These are phyloP conservation scores for Pelagia noctiluca DNA, from an alignment of 30 jellyfish, hydroid and myxozoan genomes.

Conservation along the genomic window DNA sequence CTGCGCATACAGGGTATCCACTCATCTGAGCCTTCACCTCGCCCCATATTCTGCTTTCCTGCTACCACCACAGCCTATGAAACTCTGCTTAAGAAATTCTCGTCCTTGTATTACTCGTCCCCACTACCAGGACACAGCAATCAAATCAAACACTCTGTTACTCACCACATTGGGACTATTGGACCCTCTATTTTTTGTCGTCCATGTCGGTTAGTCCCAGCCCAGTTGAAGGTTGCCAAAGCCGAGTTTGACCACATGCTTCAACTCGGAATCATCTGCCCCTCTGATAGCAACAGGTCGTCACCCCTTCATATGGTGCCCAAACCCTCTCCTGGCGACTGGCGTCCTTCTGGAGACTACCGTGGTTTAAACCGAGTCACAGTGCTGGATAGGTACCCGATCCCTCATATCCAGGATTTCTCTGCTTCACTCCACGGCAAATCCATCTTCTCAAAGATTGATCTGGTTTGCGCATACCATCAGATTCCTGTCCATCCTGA, in stretches of 20 bases:
- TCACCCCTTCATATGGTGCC: constrained; percentile 73
- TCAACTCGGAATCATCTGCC: constrained; percentile 40
- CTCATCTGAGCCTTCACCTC: background rate
- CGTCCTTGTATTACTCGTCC: constrained; percentile 8
- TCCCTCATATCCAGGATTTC: too few relatives aligned
- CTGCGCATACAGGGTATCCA: constrained; percentile 1
- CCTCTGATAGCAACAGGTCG: constrained; percentile 57
- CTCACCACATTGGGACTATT: constrained; percentile 60
- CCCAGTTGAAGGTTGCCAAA: constrained; percentile 18
- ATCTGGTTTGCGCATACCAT: too few relatives aligned
- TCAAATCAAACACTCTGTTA: constrained; percentile 52
- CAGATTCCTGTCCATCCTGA: too few relatives aligned
- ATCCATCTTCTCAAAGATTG: too few relatives aligned
- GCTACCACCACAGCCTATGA: background rate
- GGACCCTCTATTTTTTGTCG: constrained; percentile 57
- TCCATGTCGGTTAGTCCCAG: constrained; percentile 73
- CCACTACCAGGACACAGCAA: constrained; percentile 26
- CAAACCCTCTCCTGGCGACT: constrained; percentile 60
- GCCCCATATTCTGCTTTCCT: background rate
- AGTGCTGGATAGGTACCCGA: too few relatives aligned
- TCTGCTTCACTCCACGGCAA: too few relatives aligned
- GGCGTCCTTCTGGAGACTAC: constrained; percentile 75
- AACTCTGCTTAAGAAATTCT: background rate
- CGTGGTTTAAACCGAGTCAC: too few relatives aligned
- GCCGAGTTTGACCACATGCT: constrained; percentile 48